These are phyloP conservation scores for Galerucella calmariensis DNA, from an alignment of 2,888 invertebrate species.

Conservation along the genomic window DNA sequence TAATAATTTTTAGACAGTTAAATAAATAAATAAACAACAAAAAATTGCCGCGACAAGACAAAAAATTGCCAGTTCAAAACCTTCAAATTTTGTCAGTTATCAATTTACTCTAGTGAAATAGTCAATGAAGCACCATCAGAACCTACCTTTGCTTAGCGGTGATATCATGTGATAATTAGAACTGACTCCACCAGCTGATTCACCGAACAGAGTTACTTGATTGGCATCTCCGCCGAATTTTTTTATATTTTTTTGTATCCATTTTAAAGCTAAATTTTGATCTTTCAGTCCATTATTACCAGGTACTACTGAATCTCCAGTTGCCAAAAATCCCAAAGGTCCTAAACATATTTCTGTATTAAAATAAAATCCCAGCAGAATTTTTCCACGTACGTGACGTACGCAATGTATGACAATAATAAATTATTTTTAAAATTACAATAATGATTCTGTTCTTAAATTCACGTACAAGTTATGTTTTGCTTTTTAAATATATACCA, in stretches of 20 bases:
- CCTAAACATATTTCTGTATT: constrained; percentile 51
- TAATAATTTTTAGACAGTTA: no score
- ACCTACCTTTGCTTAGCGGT: constrained; percentile 59
- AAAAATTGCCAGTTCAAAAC: no score
- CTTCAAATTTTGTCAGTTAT: not conserved
- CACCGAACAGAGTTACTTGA: constrained; percentile 62
- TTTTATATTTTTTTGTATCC: constrained; percentile 61
- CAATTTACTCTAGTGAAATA: no score
- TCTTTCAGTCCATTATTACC: constrained; percentile 65
- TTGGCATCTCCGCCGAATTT: constrained; percentile 63
- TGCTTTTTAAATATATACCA: no score
- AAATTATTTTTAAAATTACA: no score
- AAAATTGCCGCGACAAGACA: no score
- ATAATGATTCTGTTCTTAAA: no score
- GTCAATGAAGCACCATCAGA: not conserved
- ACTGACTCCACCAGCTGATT: constrained; percentile 64
- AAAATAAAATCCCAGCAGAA: no score
- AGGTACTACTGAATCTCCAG: constrained; percentile 61
- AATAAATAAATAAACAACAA: no score
- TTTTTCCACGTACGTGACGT: no score
- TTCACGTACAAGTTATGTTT: no score
- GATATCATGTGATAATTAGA: constrained; percentile 63
- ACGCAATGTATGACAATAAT: no score
- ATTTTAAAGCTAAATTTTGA: constrained; percentile 61
- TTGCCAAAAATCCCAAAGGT: constrained; percentile 61